Base-by-base conservation (phyloP, 2,888 invertebrate species). In the Schrankia costaestrigalis region DNA sequence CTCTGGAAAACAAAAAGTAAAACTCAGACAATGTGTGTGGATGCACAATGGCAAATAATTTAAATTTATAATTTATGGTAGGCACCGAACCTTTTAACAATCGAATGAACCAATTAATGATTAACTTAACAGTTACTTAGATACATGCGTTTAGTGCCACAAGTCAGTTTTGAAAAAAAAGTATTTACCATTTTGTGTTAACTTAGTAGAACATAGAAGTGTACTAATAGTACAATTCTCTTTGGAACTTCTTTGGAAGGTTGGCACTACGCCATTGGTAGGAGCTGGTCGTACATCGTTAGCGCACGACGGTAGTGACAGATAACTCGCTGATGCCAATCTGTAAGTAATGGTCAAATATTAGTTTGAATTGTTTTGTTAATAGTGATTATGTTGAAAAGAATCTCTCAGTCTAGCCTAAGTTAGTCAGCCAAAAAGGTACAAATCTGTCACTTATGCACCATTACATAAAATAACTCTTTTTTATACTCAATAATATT, bases 201-300 rank as follows among this genome's bases (percentile, higher is more conserved):
- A 88, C 77, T 98, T 98, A n/a, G 98, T 98, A 11, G 98, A 98
- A 75, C 97, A 97, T 12, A 98, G 87, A 22, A 96, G 75, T 0
- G 97, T 97, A 60, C 91, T 92, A 6, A 98, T 91, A 23, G 91
- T 91, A 40, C 97, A 93, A 8, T 92, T 90, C 80, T 98, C 98
- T 74, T 95, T 95, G 45, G 94, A 91, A 50, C 95, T 96, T 56
- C 94, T 90, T 46, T 93, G 91, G 76, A 95, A 96, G 26, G 91
- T 71, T 6, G 81, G 69, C 31, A 73, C 67, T 5, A 78, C 70
- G 21, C 86, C 86, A 35, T 83, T 89, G 17, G 82, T 70, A 7
- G 84, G 54, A 37, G 83, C 71, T 3, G 80, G 74, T 26, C 80
- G 89, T 3, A 89, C 89, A 66, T 93, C 93, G 44, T 89, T 89